These are phyloP conservation scores for Fragum whitleyi DNA, from an alignment of 2,888 invertebrate species.

Conservation along the genomic window DNA sequence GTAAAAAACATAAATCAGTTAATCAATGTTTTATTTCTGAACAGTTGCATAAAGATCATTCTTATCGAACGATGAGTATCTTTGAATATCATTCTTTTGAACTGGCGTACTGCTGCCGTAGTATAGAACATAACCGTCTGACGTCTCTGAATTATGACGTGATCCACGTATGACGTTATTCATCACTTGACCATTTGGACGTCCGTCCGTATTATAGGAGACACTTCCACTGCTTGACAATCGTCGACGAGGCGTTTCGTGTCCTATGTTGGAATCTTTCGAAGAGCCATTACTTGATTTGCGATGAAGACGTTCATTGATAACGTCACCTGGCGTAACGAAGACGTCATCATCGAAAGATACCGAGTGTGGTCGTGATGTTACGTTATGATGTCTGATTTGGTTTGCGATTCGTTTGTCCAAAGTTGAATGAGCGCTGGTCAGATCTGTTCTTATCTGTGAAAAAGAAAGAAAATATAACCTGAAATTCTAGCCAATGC, in stretches of 20 bases:
- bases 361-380: constrained; percentile 40
- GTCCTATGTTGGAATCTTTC: background rate
- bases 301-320: constrained; percentile 22
- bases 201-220: background rate
- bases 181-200: constrained; percentile 28
- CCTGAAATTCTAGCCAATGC: background rate
- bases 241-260: background rate
- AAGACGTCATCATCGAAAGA: constrained; percentile 56
- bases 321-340: background rate
- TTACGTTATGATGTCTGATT: constrained; percentile 20
- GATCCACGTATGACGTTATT: constrained; percentile 40
- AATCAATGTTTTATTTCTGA: constrained; percentile 26
- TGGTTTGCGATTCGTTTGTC: constrained; percentile 35
- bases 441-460: constrained; percentile 42
- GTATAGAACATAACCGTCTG: constrained; percentile 52
- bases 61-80: constrained; percentile 31
- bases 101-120: constrained; percentile 43
- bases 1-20: no score
- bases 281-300: constrained; percentile 2
- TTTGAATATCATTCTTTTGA: constrained; percentile 21
- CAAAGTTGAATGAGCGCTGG: constrained; percentile 38
- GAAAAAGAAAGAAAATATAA: no score
- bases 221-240: background rate
- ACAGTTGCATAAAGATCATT: constrained; percentile 52
- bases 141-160: constrained; percentile 31